Base-by-base conservation (phyloP, 2,113 vertebrate genomes). In the Ictalurus punctatus region DNA sequence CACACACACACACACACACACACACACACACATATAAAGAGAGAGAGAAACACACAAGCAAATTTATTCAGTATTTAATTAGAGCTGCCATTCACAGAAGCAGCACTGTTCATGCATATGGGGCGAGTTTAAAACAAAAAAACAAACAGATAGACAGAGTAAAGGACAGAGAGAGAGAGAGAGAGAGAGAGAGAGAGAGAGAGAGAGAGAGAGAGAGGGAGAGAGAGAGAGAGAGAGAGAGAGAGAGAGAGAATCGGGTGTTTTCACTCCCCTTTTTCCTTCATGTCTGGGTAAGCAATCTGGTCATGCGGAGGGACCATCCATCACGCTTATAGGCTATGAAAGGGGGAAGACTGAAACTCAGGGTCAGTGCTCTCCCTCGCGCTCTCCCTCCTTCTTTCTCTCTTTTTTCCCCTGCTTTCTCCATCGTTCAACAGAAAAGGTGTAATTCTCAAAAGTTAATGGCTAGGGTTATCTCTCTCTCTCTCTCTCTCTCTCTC, bases 281-380 rank as follows among this genome's bases (percentile, higher is more conserved):
- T 95, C 91, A 92, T 94, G 92, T 94, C 92, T 94, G 92, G 93
- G 91, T 95, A 94, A 96, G 93, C 95, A 94, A 94, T 96, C 93
- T 93, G 92, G 93, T 91, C 91, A 79, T 83, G 63, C 92, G 90
- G 92, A 86, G 87, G 93, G 89, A 88, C 90, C 88, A 95, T 96
- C 91, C 84, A 94, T 96, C 94, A 95, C 90, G 88, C 92, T 92
- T 94, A 93, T 85, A 92, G 90, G 88, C 92, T 92, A 79, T 92
- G 92, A 94, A 92, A 86, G 92, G 85, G 92, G 85, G 90, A 89
- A 91, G 92, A 90, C 86, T 89, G 44, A 88, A 27, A 74, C 92
- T 95, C 90, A 92, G 90, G 91, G 91, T 91, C 86, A 83, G 74
- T 69, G 74, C 78, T 84, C 54, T 80, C 59, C 48, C 65, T 67